A percentile compares a stretch with the other conserved stretches of the same genome.
Conservation (phyloP, 2,888 invertebrate species). For the Apodemia mormo region DNA sequence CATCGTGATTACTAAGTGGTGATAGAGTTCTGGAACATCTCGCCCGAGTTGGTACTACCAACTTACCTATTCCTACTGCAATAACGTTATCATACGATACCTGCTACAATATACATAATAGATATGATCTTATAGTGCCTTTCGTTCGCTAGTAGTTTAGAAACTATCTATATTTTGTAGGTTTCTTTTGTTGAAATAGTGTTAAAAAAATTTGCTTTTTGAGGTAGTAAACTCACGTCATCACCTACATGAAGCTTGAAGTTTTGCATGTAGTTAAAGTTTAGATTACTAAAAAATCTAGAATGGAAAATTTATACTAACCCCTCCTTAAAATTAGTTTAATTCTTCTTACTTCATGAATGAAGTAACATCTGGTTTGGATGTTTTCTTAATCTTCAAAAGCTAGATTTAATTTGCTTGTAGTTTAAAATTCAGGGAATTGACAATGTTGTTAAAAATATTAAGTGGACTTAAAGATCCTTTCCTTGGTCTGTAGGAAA, state of each 20-base stretch:
- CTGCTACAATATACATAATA: no score
- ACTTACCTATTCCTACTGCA: no score
- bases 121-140: no score
- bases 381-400: background rate
- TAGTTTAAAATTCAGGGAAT: constrained; percentile 10
- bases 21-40: no score
- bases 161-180: background rate
- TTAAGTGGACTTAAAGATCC: background rate
- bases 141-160: background rate
- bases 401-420: constrained; percentile 2
- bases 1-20: no score
- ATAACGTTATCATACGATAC: no score
- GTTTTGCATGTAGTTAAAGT: background rate
- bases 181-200: background rate
- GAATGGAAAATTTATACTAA: background rate
- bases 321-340: background rate
- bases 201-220: background rate
- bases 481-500: constrained; percentile 34
- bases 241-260: background rate
- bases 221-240: background rate
- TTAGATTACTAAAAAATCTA: background rate
- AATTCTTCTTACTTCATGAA: background rate
- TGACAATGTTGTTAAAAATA: background rate
- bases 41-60: no score
- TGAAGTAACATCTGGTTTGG: background rate